Evolutionary conservation across 2,888 invertebrate species (phyloP), one percentile per base, ranked within the genome.

Genomic region (Alitta virens): DNA sequence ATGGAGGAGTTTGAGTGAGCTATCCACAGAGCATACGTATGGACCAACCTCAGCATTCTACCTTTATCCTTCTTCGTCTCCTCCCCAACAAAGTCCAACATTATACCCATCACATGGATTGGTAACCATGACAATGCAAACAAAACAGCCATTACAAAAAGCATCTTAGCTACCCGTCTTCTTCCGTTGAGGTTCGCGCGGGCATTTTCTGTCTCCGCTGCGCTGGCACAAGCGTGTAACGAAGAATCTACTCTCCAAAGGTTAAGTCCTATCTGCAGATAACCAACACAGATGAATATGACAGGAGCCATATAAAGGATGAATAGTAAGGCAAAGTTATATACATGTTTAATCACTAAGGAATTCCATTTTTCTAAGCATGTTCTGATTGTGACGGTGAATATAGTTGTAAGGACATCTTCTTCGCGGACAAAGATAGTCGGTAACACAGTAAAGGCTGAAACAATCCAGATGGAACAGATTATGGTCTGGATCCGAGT

Each of bases 1-100:
- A 76, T 67, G 16, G 74, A 71, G 3, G 76, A 76, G 62, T 77
- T 77, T 7, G 74, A 69, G 18, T 76, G 67, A 1, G 73, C 76
- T 1, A 77, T 65, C 64, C 66, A 66, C 46, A 66, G 40, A 25
- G 54, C 40, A 42, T 60, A 66, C 14, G 60, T 50, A 42, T 60
- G 58, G 1, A 64, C 27, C 25, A 65, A 54, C 9, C 62, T 49
- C 42, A 66, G 51, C 9, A 49, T 14, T 21, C 40, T 21, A 12
- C 46, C 50, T 1, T 61, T 59, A 25, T 64, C 50, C 9, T 40
- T 18, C 7, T 62, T 55, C 5, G 27, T 23, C 51, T 53, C 56
- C 38, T 53, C 46, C n/a, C 51, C 21, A 18, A 66, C 42, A 46
- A 66, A 59, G 43, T 66, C 64, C 46, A 64, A 25, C 16, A 50